Evolutionary conservation across 1,140 invertebrate species (phyloP).

Genomic region (Macrobrachium rosenbergii): DNA sequence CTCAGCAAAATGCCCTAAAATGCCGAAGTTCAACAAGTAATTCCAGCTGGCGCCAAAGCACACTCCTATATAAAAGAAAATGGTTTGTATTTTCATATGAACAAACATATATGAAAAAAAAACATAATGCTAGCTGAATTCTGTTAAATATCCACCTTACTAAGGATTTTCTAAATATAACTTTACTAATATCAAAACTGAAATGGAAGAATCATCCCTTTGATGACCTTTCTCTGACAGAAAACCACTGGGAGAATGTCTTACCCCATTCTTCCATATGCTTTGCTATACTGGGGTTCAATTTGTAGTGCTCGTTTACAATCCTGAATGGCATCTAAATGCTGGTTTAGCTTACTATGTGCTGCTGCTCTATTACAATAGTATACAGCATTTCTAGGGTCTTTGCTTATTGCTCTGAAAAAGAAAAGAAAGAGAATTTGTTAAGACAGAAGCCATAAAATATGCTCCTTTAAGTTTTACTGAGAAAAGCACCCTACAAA

Average conservation of each 20-base stretch:
- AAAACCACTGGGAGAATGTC: conserved; percentile 38
- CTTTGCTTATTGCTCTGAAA: conserved; percentile 83
- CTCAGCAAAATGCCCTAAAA: no score
- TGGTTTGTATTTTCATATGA: no score
- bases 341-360: conserved; percentile 86
- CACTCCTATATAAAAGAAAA: no score
- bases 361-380: conserved; percentile 96
- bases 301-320: conserved; percentile 89
- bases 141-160: no score
- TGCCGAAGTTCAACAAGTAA: no score
- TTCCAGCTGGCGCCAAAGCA: no score
- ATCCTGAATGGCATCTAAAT: conserved; percentile 87
- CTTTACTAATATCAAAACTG: no score
- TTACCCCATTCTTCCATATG: conserved; percentile 90
- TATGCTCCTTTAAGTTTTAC: no score
- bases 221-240: conserved; percentile 28
- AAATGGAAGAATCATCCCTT: background rate
- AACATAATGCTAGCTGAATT: no score
- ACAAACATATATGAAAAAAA: no score
- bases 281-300: conserved; percentile 93
- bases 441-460: conserved; percentile 23
- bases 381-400: conserved; percentile 90
- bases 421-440: conserved; percentile 8
- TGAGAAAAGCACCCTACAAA: no score
- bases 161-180: no score